Percentiles rank a stretch among this genome's conserved stretches.
Conservation (phyloP, 2,888 invertebrate species). For the Idaea biselata region DNA sequence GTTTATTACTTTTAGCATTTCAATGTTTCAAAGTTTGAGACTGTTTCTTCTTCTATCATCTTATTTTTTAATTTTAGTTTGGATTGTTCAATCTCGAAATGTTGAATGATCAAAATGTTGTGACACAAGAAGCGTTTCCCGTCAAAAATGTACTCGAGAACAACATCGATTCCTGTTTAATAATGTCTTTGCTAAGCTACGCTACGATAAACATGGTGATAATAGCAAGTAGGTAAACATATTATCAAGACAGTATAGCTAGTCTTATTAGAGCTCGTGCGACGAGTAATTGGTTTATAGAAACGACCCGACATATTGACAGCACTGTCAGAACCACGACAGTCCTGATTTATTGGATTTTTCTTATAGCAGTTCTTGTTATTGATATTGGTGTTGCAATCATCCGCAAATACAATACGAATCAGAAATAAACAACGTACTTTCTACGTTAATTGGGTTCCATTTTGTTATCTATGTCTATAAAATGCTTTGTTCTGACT, state of each 20-base stretch:
- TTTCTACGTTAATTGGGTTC: background rate
- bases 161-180: too few relatives aligned
- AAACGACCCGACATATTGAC: constrained; percentile 45
- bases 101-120: too few relatives aligned
- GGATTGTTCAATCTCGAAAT: too few relatives aligned
- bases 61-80: too few relatives aligned
- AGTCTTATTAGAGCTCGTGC: constrained; percentile 41
- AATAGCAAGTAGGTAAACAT: constrained; percentile 7
- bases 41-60: too few relatives aligned
- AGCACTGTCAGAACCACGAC: constrained; percentile 43
- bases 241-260: constrained; percentile 36
- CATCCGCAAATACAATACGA: background rate
- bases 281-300: constrained; percentile 52
- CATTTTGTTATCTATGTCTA: too few relatives aligned
- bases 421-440: background rate
- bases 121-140: too few relatives aligned
- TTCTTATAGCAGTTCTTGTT: constrained; percentile 17
- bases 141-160: too few relatives aligned
- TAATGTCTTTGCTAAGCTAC: too few relatives aligned
- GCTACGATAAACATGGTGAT: background rate
- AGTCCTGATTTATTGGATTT: constrained; percentile 48
- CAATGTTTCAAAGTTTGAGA: too few relatives aligned
- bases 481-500: too few relatives aligned
- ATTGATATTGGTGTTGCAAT: background rate
- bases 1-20: too few relatives aligned